Conservation (phyloP, 2,797 vertebrate species). For the Pampus argenteus region DNA sequence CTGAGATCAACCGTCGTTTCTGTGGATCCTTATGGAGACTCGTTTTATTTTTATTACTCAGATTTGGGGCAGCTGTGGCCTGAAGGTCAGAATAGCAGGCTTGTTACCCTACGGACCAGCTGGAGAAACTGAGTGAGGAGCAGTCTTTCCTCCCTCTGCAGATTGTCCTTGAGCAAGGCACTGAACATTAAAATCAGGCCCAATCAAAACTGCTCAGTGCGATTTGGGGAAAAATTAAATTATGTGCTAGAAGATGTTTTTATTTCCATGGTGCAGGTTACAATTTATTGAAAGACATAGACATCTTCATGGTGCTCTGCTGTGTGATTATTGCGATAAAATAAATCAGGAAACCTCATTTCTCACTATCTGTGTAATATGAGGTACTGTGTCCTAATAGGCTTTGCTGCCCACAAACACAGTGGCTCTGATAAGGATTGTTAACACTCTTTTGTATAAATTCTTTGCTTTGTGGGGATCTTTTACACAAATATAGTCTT, state of each 20-base stretch:
- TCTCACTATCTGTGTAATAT: constrained; percentile 32
- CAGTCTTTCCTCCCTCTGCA: neutral
- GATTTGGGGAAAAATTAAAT: neutral
- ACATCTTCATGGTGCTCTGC: neutral
- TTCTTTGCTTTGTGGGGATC: constrained; percentile 10
- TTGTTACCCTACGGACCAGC: constrained; percentile 17
- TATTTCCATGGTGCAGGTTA: neutral
- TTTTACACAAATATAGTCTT: neutral
- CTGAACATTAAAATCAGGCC: constrained; percentile 3
- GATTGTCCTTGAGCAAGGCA: constrained; percentile 16
- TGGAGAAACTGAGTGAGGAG: constrained; percentile 13
- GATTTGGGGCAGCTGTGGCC: constrained; percentile 32
- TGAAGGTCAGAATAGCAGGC: neutral
- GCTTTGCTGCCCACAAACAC: constrained; percentile 36
- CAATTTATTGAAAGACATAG: neutral
- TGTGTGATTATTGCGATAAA: constrained; percentile 22
- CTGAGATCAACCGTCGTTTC: constrained; percentile 24
- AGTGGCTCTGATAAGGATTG: constrained; percentile 2
- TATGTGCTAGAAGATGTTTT: neutral
- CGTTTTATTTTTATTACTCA: constrained; percentile 9
- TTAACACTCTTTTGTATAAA: neutral
- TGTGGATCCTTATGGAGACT: constrained; percentile 2
- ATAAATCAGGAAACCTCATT: constrained; percentile 20
- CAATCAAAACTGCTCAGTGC: fast-evolving
- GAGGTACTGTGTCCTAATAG: constrained; percentile 7